Evolutionary conservation across 2,888 invertebrate species (phyloP), one percentile per base, ranked within the genome.

Genomic region (Parnassius apollo): DNA sequence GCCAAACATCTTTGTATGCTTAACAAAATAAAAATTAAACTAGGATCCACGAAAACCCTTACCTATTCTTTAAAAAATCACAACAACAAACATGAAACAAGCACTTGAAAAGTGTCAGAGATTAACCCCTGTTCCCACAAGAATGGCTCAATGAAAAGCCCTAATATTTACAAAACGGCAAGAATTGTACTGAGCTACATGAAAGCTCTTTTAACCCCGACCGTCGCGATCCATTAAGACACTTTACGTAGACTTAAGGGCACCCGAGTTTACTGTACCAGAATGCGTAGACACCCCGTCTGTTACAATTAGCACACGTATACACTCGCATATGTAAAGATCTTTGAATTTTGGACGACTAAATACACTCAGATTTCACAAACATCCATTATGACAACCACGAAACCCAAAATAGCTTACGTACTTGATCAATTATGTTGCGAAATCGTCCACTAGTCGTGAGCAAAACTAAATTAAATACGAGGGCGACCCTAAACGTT

Each of bases 211-310:
- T 80, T 82, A 81, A 81, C 83, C 78, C 76, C 71, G 74, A 76
- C 83, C 84, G 75, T 74, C 75, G 80, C 74, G 83, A 79, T 82
- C 83, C 86, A 86, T 88, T 88, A 87, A 81, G 82, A 84, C 86
- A 87, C 90, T 88, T 87, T 78, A 83, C 80, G 77, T 75, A 80
- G 82, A 83, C 86, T 88, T 75, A 81, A 87, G 86, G 81, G 83
- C 80, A 78, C 72, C 76, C 73, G 75, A 75, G 80, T 78, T 18
- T 78, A 79, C 78, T 74, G 73, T 76, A 77, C 80, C 81, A 81
- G 76, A 77, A 76, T 76, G 74, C 70, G 69, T 69, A 73, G 81
- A 76, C 73, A 81, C 75, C 77, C 71, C 65, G 46, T 44, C 64
- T 57, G 42, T 59, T 57, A 62, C 57, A 65, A 18, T 46, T 22